phyloP scores from a whole-genome alignment of 2,797 vertebrate genomes.

The Myiothlypis chrysogaster region DNA sequence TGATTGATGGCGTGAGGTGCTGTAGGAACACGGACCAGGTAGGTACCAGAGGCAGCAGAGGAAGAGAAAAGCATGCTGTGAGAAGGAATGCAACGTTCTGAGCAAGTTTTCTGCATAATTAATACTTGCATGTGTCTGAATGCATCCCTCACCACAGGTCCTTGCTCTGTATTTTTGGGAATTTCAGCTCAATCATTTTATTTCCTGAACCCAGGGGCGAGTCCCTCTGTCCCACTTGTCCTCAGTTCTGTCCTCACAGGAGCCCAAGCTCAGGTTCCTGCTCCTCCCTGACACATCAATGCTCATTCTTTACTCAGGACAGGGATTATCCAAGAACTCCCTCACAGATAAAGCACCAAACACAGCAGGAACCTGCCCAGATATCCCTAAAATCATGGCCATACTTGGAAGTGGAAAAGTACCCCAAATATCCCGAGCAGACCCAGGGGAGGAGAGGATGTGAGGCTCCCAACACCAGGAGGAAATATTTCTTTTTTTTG shows the following conservation, averaged over 20 bases:
- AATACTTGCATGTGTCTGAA: neutral
- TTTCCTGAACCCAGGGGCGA: neutral
- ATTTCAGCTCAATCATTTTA: neutral
- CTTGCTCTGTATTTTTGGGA: neutral
- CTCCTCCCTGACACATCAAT: fast-evolving
- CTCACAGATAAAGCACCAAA: neutral
- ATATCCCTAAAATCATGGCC: neutral
- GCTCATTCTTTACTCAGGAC: neutral
- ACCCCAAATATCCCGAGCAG: fast-evolving
- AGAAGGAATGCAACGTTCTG: neutral
- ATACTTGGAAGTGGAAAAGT: neutral
- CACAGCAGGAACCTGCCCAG: neutral
- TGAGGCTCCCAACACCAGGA: neutral
- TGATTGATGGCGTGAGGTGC: neutral
- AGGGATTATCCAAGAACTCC: neutral
- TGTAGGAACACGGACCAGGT: neutral
- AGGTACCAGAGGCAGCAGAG: neutral
- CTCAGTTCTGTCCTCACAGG: neutral
- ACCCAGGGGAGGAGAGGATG: neutral
- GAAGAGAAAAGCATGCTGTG: neutral
- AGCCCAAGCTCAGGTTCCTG: neutral
- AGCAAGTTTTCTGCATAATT: neutral
- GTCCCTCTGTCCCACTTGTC: neutral
- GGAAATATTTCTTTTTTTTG: neutral
- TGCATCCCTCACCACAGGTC: neutral